Percentiles rank a stretch among this genome's conserved stretches.
These are phyloP conservation scores for Drosophila heteroneura DNA, from an alignment of 2,888 invertebrate species.

Conservation along the genomic window DNA sequence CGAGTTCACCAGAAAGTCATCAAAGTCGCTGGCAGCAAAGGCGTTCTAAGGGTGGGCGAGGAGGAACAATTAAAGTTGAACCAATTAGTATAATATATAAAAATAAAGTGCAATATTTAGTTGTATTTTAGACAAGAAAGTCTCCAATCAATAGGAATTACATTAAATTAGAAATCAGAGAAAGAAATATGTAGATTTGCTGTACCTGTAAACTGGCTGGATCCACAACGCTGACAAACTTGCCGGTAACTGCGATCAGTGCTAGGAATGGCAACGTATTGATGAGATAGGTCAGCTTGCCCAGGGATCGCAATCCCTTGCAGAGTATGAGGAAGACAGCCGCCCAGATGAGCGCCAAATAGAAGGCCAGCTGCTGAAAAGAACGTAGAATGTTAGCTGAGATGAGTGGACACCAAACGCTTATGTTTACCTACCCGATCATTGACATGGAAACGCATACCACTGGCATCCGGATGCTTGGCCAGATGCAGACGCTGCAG, in stretches of 20 bases:
- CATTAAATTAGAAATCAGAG: too few relatives aligned
- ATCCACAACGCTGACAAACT: conserved; percentile 80
- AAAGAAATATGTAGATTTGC: neutral
- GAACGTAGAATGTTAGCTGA: conserved; percentile 34
- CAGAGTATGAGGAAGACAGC: conserved; percentile 94
- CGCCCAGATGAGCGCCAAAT: conserved; percentile 95
- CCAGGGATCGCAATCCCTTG: conserved; percentile 90
- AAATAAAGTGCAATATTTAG: neutral
- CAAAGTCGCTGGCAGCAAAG: conserved; percentile 93
- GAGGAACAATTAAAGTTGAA: neutral
- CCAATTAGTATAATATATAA: neutral
- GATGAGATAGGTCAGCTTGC: conserved; percentile 89
- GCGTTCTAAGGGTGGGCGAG: conserved; percentile 87
- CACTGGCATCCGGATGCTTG: conserved; percentile 81
- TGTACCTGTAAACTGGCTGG: conserved; percentile 78
- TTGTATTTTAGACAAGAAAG: neutral
- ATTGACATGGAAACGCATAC: conserved; percentile 82
- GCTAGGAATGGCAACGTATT: conserved; percentile 92
- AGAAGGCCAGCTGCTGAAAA: conserved; percentile 94
- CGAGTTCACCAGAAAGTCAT: conserved; percentile 93
- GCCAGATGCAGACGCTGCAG: conserved; percentile 86
- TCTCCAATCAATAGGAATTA: too few relatives aligned
- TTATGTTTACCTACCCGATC: conserved; percentile 78
- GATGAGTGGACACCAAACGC: neutral
- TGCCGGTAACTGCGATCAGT: conserved; percentile 83